Evolutionary conservation across 2,113 vertebrate genomes (phyloP).

Genomic region (Sinocyclocheilus anshuiensis): DNA sequence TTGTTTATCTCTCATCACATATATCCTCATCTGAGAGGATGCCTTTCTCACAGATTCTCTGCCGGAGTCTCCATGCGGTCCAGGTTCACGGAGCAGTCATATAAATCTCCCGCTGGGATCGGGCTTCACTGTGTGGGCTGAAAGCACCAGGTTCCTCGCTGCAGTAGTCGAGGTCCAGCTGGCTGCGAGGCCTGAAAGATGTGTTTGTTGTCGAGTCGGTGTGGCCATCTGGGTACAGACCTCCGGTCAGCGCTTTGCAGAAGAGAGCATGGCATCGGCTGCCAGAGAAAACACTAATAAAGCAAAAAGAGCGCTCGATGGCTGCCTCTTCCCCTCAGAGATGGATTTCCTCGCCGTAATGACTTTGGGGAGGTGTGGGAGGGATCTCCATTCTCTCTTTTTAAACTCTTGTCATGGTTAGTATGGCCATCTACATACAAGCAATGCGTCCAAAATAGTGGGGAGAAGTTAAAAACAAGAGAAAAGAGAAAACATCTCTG

Average conservation of each 20-base stretch:
- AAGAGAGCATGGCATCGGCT: conserved; percentile 63
- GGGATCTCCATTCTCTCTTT: conserved; percentile 13
- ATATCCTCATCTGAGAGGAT: conserved; percentile 3
- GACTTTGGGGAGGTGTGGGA: conserved; percentile 72
- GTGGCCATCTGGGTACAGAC: conserved; percentile 76
- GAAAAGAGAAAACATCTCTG: background rate
- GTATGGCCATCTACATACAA: background rate
- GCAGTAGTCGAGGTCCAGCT: conserved; percentile 60
- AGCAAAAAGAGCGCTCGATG: conserved; percentile 75
- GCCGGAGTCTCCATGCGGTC: background rate
- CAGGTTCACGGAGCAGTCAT: conserved; percentile 22
- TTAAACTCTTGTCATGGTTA: conserved; percentile 1
- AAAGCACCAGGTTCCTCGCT: conserved; percentile 33
- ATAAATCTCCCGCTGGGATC: conserved; percentile 17
- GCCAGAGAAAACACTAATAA: conserved; percentile 83
- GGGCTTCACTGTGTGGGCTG: conserved; percentile 12
- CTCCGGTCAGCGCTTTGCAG: conserved; percentile 72
- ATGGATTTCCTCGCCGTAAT: conserved; percentile 72
- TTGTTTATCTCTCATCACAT: conserved; percentile 14
- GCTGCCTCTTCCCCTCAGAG: conserved; percentile 65
- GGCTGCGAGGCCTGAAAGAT: conserved; percentile 67
- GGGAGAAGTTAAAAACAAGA: background rate
- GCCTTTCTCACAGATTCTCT: background rate
- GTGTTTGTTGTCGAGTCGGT: conserved; percentile 77
- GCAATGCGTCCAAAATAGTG: background rate